A percentile compares a stretch with the other conserved stretches of the same genome.
Evolutionary conservation across 2,113 vertebrate species (phyloP).

Genomic region (Setophaga petechia): DNA sequence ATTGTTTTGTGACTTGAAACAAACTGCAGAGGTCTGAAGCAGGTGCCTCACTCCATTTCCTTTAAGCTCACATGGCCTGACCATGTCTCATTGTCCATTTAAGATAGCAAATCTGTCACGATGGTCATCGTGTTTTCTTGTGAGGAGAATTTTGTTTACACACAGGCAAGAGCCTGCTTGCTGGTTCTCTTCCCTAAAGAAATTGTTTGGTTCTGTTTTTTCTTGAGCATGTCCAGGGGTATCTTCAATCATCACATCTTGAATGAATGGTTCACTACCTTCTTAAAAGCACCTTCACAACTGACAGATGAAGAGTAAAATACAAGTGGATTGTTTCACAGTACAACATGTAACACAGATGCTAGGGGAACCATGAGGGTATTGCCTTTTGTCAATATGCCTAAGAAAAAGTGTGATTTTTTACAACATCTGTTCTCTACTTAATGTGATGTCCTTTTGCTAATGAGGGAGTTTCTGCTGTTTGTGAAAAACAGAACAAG

Average conservation of each 20-base stretch:
- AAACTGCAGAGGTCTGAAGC: background rate
- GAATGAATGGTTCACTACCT: background rate
- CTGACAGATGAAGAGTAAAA: background rate
- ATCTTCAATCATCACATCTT: background rate
- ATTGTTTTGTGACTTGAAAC: background rate
- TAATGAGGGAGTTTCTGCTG: background rate
- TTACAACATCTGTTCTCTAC: background rate
- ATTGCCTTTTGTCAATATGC: background rate
- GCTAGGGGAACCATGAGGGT: background rate
- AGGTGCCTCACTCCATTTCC: background rate
- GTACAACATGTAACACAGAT: background rate
- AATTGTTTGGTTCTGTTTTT: background rate
- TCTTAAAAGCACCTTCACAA: background rate
- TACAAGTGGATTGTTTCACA: background rate
- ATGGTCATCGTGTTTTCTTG: background rate
- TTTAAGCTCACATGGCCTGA: rapidly evolving
- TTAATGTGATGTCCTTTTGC: background rate
- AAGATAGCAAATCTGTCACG: background rate
- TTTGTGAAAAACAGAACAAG: background rate
- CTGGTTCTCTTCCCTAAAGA: background rate
- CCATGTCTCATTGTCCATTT: background rate
- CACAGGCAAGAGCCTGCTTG: background rate
- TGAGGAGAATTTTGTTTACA: background rate
- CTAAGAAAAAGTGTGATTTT: background rate
- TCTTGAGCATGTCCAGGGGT: background rate